Evolutionary conservation across 2,888 invertebrate species (phyloP), one percentile per base, ranked within the genome.

Genomic region (Drosophila suboccidentalis): DNA sequence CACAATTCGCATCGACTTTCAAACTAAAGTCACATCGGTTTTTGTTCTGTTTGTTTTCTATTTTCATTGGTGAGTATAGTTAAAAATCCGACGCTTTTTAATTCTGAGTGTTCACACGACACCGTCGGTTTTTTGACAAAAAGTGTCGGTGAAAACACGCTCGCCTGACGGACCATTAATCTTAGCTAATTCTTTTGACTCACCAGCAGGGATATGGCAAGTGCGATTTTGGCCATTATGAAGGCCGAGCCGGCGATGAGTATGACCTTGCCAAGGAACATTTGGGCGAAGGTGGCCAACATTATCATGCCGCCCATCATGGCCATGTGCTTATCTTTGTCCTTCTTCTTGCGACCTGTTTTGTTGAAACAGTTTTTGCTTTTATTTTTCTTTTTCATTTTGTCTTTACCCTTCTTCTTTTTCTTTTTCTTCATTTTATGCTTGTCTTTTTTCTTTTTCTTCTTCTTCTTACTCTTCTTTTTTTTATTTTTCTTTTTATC

Each of bases 251-350:
- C 95, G 1, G 95, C 95, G 78, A 95, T 93, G 68, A 95, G 93
- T 6, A 95, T 95, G 66, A 96, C 94, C 92, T 95, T 95, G 29
- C 95, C 95, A 90, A 95, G 94, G 69, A 95, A 94, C 92, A 95
- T 92, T 92, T 95, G 95, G 2, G 94, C 94, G 91, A 95, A 93
- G 93, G 95, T 94, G 44, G 94, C 95, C 71, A 94, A 93, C 91
- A 95, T 93, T 13, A 94, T 95, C 73, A 95, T 91, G 70, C 94
- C 95, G 63, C 94, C 94, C 93, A 95, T 93, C 92, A 95, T 93
- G 89, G 95, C 90, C 91, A 94, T 94, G 62, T 94, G 93, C 80
- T 93, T 91, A 84, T 92, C 84, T 90, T 92, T 90, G 84, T 91
- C 90, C 88, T 93, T 92, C 92, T 94, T 94, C 90, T 93, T 94